Conservation (phyloP, 2,797 vertebrate species). For the Malurus splendens region DNA sequence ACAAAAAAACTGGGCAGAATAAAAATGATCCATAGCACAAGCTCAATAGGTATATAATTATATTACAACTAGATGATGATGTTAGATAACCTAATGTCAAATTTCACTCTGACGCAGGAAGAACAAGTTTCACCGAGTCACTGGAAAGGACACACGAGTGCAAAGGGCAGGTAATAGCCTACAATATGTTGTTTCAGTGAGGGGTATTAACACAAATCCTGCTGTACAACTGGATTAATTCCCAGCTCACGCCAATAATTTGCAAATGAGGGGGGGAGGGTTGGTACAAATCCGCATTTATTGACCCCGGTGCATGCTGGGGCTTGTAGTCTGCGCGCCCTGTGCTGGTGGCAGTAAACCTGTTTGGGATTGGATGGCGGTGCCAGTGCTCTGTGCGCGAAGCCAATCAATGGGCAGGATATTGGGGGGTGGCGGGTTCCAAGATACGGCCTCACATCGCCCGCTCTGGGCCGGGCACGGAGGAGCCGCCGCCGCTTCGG, state of each 20-base stretch:
- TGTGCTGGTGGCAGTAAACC: rapidly evolving
- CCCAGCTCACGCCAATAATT: not conserved
- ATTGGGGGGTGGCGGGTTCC: rapidly evolving
- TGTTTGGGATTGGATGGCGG: not conserved
- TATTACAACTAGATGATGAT: no score
- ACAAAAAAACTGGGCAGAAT: not conserved
- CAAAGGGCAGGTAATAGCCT: not conserved
- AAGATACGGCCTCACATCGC: rapidly evolving
- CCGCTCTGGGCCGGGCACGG: rapidly evolving
- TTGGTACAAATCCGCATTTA: rapidly evolving
- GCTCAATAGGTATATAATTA: not conserved
- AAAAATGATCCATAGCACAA: not conserved
- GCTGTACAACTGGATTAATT: not conserved
- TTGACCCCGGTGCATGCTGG: not conserved
- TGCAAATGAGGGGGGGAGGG: no score
- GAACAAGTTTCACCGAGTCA: not conserved
- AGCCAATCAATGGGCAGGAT: not conserved
- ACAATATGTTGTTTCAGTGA: not conserved
- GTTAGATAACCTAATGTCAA: not conserved
- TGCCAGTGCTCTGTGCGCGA: rapidly evolving
- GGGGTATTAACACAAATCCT: not conserved
- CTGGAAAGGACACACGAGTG: not conserved
- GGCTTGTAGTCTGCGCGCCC: rapidly evolving
- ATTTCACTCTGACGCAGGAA: not conserved
- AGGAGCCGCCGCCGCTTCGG: rapidly evolving